These are phyloP conservation scores for Caenorhabditis angaria DNA, from an alignment of 2,888 invertebrate genomes.

Conservation along the genomic window DNA sequence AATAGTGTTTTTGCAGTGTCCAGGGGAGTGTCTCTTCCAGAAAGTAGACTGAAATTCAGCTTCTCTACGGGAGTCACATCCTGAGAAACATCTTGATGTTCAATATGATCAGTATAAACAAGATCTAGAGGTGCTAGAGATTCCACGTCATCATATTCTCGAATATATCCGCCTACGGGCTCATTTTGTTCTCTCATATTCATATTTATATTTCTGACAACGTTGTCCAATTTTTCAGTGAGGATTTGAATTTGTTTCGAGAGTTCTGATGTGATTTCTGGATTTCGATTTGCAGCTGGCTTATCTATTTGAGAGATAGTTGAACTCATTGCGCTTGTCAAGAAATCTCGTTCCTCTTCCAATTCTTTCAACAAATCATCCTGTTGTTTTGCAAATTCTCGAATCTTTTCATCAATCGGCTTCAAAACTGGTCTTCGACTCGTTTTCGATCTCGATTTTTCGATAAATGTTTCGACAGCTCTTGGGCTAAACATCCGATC, in stretches of 20 bases:
- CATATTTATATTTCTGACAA: conserved; percentile 11
- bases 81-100: conserved; percentile 14
- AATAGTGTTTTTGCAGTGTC: conserved; percentile 30
- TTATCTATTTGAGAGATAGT: not conserved
- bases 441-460: conserved; percentile 15
- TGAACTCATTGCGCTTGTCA: conserved; percentile 12
- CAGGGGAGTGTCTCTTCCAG: not conserved
- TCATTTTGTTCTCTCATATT: not conserved
- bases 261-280: not conserved
- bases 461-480: conserved; percentile 12
- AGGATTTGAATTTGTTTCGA: conserved; percentile 14
- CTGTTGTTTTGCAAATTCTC: conserved; percentile 27
- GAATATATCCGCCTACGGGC: conserved; percentile 19
- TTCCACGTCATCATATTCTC: conserved; percentile 33
- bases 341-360: conserved; percentile 22
- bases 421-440: conserved; percentile 8
- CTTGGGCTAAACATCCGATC: not conserved
- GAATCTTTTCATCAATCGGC: conserved; percentile 32
- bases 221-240: conserved; percentile 25
- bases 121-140: conserved; percentile 23
- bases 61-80: conserved; percentile 21
- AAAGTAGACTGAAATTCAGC: conserved; percentile 20
- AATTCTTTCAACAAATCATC: conserved; percentile 24
- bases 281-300: not conserved
- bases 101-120: conserved; percentile 23